Evolutionary conservation across 1,140 invertebrate species (phyloP).

Genomic region (Bicyclus anynana): DNA sequence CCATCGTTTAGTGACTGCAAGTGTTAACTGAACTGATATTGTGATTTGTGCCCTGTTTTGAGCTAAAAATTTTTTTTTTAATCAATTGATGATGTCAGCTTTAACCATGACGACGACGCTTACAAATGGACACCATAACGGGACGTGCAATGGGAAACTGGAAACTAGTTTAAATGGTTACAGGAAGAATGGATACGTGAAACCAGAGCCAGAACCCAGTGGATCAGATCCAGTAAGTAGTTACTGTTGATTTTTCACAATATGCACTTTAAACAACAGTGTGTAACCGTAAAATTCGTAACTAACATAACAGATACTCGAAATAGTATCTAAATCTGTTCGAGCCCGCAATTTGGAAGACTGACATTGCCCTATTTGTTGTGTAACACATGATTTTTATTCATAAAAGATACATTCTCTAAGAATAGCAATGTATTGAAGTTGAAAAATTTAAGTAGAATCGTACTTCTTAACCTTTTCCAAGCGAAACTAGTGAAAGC

Average conservation of each 20-base stretch:
- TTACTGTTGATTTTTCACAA: no score
- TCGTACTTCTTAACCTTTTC: background rate
- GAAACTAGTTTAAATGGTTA: slow-evolving; percentile 56
- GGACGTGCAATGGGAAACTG: slow-evolving; percentile 38
- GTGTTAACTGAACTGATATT: slow-evolving; percentile 14
- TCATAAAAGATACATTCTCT: no score
- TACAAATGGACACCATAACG: slow-evolving; percentile 51
- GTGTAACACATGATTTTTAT: background rate
- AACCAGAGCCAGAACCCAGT: slow-evolving; percentile 32
- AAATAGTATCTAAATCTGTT: background rate
- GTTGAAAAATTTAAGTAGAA: background rate
- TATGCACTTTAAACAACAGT: no score
- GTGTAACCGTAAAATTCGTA: no score
- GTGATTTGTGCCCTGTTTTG: slow-evolving; percentile 22
- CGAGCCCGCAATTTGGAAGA: background rate
- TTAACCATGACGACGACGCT: slow-evolving; percentile 63
- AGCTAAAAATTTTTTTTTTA: slow-evolving; percentile 23
- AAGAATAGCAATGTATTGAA: background rate
- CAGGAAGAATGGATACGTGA: slow-evolving; percentile 60
- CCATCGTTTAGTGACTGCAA: slow-evolving; percentile 12
- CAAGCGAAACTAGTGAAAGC: slow-evolving; percentile 1
- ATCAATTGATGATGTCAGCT: slow-evolving; percentile 53
- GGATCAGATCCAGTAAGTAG: no score
- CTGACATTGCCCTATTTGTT: background rate
- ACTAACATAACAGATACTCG: no score